Conservation (phyloP, 2,113 vertebrate genomes). For the Sturnus vulgaris region DNA sequence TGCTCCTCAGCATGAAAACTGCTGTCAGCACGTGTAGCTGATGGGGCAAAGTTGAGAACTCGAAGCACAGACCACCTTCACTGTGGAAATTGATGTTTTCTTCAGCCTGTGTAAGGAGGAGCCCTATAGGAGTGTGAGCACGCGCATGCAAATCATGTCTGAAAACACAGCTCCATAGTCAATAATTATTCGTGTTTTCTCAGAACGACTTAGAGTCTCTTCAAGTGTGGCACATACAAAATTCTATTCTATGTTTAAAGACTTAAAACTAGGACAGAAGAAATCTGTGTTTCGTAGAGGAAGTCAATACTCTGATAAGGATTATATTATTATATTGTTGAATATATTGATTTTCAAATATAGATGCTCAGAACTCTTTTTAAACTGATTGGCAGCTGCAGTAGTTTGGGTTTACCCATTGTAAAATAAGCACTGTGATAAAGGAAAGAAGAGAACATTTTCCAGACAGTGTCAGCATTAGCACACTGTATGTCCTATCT, state of each 20-base stretch:
- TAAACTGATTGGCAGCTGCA: background rate
- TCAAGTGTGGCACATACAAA: background rate
- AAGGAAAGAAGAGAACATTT: background rate
- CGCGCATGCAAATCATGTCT: rapidly evolving
- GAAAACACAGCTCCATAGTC: background rate
- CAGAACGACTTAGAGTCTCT: background rate
- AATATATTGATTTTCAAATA: background rate
- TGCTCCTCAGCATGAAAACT: background rate
- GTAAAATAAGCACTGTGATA: background rate
- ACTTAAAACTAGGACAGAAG: background rate
- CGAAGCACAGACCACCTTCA: background rate
- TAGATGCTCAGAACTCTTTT: background rate
- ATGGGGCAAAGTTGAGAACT: background rate
- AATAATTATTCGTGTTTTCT: background rate
- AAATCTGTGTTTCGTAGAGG: background rate
- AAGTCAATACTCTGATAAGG: background rate
- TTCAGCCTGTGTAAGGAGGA: background rate
- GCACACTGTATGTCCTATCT: background rate
- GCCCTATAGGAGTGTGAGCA: background rate
- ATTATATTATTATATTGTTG: background rate
- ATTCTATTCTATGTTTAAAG: background rate
- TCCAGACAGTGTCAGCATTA: background rate
- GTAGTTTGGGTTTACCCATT: background rate
- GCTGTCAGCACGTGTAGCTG: background rate
- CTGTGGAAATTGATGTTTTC: background rate